Percentiles rank a stretch among this genome's conserved stretches.
phyloP scores from a whole-genome alignment of 2,113 vertebrate species.

The Lepus americanus region DNA sequence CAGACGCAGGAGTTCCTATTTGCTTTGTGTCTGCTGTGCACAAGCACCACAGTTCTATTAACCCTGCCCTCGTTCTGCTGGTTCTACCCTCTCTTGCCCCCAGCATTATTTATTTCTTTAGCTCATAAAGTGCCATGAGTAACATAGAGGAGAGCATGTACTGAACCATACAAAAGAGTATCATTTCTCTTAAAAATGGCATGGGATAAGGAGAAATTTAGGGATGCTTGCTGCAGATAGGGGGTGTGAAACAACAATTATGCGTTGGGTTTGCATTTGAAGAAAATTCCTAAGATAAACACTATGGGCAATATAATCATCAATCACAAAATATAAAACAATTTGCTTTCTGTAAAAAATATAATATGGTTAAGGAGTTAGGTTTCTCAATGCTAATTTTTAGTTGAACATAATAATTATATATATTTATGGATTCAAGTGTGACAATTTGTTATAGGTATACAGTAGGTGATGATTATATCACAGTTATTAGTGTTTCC shows the following conservation, averaged over 20 bases:
- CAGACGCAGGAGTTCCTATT: background rate
- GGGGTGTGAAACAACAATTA: background rate
- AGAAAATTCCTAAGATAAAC: background rate
- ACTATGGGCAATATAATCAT: background rate
- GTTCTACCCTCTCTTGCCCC: fast-evolving
- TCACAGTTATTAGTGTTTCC: too few relatives aligned
- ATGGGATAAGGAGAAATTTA: background rate
- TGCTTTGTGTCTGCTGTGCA: background rate
- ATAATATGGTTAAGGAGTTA: too few relatives aligned
- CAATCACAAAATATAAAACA: background rate
- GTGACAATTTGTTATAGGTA: too few relatives aligned
- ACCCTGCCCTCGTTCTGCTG: background rate
- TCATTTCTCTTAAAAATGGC: background rate
- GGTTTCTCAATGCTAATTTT: too few relatives aligned
- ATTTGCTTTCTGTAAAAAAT: too few relatives aligned
- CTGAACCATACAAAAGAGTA: background rate
- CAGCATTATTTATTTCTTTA: background rate
- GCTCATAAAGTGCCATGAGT: background rate
- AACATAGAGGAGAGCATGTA: background rate
- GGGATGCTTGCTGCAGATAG: background rate
- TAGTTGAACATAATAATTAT: too few relatives aligned
- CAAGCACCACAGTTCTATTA: background rate
- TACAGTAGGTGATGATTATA: too few relatives aligned
- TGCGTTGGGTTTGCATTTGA: background rate
- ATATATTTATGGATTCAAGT: too few relatives aligned